Evolutionary conservation across 2,113 vertebrate genomes (phyloP).

Genomic region (Oplegnathus fasciatus): DNA sequence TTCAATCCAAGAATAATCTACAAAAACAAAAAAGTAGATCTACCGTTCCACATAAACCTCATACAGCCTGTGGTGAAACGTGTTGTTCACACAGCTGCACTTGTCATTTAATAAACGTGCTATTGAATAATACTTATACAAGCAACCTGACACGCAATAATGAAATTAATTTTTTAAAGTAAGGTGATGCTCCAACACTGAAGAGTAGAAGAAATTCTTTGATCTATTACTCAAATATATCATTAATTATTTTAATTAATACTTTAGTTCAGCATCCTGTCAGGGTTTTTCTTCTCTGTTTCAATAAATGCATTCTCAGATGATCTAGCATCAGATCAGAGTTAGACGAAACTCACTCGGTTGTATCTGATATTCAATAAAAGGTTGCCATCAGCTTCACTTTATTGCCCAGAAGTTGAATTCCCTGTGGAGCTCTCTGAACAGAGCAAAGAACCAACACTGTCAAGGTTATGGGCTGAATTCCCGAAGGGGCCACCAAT

Average conservation of each 20-base stretch:
- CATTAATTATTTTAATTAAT: neutral
- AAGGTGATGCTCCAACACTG: too few species aligned
- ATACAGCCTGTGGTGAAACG: too few species aligned
- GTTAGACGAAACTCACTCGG: neutral
- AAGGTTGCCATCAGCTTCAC: slow-evolving; percentile 24
- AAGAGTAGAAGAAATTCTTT: neutral
- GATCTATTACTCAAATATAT: neutral
- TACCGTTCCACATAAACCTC: too few species aligned
- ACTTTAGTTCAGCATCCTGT: neutral
- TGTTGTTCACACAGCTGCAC: too few species aligned
- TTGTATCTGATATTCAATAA: slow-evolving; percentile 10
- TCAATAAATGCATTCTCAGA: neutral
- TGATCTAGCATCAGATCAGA: neutral
- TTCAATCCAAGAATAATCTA: neutral
- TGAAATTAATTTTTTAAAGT: neutral
- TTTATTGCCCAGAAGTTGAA: slow-evolving; percentile 32
- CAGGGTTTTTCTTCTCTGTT: neutral
- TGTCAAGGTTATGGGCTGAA: slow-evolving; percentile 15
- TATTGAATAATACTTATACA: neutral
- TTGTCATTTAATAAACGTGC: neutral
- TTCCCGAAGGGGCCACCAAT: slow-evolving; percentile 18
- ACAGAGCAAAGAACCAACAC: slow-evolving; percentile 28
- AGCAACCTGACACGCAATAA: neutral
- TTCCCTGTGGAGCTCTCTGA: slow-evolving; percentile 19
- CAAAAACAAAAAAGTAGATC: neutral